Evolutionary conservation across 2,888 invertebrate genomes (phyloP).

Genomic region (Drosophila incognita): DNA sequence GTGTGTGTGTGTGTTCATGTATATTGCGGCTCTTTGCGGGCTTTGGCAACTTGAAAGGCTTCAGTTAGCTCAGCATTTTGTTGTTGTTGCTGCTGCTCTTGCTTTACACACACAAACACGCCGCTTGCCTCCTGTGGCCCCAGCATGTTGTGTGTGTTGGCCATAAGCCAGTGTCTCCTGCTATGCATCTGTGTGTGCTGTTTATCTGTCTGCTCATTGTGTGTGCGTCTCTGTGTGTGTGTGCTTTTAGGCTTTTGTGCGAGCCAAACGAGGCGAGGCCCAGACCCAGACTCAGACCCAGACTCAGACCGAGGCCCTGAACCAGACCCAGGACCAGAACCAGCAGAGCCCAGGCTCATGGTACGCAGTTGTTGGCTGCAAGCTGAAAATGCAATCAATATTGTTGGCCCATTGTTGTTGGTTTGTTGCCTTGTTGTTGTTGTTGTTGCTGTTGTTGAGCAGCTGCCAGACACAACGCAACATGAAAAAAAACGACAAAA

Average conservation of each 20-base stretch:
- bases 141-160: constrained; percentile 27
- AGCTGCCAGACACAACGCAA: constrained; percentile 76
- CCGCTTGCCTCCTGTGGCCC: constrained; percentile 25
- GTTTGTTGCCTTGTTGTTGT: constrained; percentile 27
- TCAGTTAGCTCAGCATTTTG: constrained; percentile 70
- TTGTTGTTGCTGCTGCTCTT: constrained; percentile 10
- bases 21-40: constrained; percentile 57
- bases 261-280: constrained; percentile 74
- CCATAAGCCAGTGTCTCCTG: constrained; percentile 42
- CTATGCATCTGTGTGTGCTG: constrained; percentile 42
- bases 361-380: constrained; percentile 50
- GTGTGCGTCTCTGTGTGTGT: constrained; percentile 38
- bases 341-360: constrained; percentile 29
- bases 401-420: constrained; percentile 55
- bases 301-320: constrained; percentile 12
- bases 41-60: constrained; percentile 81
- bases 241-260: constrained; percentile 79
- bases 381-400: constrained; percentile 82
- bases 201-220: constrained; percentile 54
- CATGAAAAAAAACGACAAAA: constrained; percentile 28
- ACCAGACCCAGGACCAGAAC: constrained; percentile 29
- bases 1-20: constrained; percentile 3
- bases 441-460: constrained; percentile 55
- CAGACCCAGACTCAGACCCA: constrained; percentile 22
- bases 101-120: constrained; percentile 13